Percentiles rank a stretch among this genome's conserved stretches.
phyloP scores from a whole-genome alignment of 2,888 invertebrate species.

The Phoronis australis region DNA sequence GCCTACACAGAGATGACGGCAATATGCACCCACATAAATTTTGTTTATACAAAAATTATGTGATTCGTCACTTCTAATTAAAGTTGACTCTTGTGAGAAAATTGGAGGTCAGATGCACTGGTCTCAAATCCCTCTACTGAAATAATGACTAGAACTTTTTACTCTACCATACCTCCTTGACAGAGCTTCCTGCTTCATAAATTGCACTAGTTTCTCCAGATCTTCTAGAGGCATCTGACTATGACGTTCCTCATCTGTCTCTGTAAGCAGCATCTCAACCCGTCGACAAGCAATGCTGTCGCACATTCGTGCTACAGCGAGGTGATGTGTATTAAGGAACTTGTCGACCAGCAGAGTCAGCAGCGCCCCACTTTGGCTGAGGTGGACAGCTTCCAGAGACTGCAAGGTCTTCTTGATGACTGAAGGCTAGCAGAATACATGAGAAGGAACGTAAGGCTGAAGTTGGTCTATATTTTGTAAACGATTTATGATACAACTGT shows the following conservation, averaged over 20 bases:
- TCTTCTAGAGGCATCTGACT: slow-evolving; percentile 67
- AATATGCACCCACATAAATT: too few species aligned
- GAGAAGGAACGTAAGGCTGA: too few species aligned
- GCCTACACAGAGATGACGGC: too few species aligned
- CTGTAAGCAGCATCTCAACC: slow-evolving; percentile 66
- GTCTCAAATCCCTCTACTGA: not conserved
- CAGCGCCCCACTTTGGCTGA: slow-evolving; percentile 69
- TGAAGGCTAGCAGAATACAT: slow-evolving; percentile 58
- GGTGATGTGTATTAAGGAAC: slow-evolving; percentile 65
- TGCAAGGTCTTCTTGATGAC: slow-evolving; percentile 66
- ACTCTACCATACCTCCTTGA: slow-evolving; percentile 58
- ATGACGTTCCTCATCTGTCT: slow-evolving; percentile 56
- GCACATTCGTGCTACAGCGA: slow-evolving; percentile 65
- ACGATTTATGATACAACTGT: too few species aligned
- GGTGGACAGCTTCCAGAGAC: slow-evolving; percentile 62
- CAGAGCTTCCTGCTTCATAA: slow-evolving; percentile 53
- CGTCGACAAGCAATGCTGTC: slow-evolving; percentile 67
- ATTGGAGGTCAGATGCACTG: not conserved
- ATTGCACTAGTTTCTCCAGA: slow-evolving; percentile 63
- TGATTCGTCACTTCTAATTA: too few species aligned
- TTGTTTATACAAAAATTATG: too few species aligned
- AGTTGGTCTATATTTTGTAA: too few species aligned
- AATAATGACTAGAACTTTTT: not conserved
- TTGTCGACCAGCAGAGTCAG: slow-evolving; percentile 62
- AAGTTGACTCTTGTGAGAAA: not conserved